Percentiles rank a stretch among this genome's conserved stretches.
phyloP scores from a whole-genome alignment of 1,140 invertebrate genomes.

The Diabrotica virgifera region DNA sequence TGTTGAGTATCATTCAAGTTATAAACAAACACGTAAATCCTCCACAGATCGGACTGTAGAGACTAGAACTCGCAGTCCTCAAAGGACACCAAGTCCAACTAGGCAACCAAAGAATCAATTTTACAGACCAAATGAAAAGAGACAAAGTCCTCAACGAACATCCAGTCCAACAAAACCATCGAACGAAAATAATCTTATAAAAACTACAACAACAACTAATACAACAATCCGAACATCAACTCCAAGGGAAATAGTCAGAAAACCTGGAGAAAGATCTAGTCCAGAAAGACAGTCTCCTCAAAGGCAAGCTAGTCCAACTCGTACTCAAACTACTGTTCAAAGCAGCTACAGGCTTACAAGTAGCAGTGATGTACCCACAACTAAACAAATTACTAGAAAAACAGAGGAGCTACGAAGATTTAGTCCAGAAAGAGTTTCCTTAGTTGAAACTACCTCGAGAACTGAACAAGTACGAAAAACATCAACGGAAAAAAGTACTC shows the following conservation, averaged over 20 bases:
- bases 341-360: not conserved
- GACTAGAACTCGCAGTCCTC: slow-evolving; percentile 17
- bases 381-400: not conserved
- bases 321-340: not conserved
- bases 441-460: not conserved
- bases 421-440: slow-evolving; percentile 11
- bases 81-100: slow-evolving; percentile 17
- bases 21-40: slow-evolving; percentile 6
- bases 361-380: not conserved
- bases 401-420: not conserved
- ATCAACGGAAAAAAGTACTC: not conserved
- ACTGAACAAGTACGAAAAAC: not conserved
- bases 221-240: not conserved
- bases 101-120: slow-evolving; percentile 16
- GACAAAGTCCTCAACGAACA: slow-evolving; percentile 17
- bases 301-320: not conserved
- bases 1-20: not conserved
- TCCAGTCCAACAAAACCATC: not conserved
- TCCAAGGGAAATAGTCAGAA: not conserved
- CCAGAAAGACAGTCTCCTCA: slow-evolving; percentile 8
- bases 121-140: too few species aligned
- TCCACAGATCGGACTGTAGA: slow-evolving; percentile 18
- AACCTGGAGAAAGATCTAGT: slow-evolving; percentile 6
- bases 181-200: not conserved
- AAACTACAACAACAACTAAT: not conserved